These are phyloP conservation scores for Sesamia inferens DNA, from an alignment of 2,888 invertebrate genomes.

Conservation along the genomic window DNA sequence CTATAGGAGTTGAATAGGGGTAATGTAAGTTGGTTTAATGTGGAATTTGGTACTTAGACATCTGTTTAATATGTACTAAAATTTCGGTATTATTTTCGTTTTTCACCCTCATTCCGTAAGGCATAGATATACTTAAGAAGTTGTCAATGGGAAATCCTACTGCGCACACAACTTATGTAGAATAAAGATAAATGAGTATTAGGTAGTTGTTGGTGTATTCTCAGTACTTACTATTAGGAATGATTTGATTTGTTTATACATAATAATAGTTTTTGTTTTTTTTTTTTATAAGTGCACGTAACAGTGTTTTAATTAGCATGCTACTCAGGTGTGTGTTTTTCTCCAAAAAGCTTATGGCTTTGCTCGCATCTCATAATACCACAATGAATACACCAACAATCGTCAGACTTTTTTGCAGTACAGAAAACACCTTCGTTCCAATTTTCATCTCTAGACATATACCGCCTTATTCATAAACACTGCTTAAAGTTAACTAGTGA, in stretches of 20 bases:
- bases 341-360: conserved; percentile 31
- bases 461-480: no score
- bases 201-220: conserved; percentile 63
- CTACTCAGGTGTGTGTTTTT: conserved; percentile 2
- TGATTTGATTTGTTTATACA: conserved; percentile 14
- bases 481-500: no score
- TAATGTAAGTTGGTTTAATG: background rate
- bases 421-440: background rate
- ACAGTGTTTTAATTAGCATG: conserved; percentile 48
- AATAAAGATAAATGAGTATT: background rate
- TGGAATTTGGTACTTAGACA: background rate
- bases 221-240: conserved; percentile 10
- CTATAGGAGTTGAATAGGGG: background rate
- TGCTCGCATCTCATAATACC: conserved; percentile 19
- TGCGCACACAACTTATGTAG: background rate
- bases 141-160: background rate
- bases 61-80: no score
- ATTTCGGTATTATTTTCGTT: no score
- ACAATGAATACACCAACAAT: conserved; percentile 61
- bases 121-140: background rate
- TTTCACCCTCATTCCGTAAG: no score
- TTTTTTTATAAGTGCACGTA: conserved; percentile 46
- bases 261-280: background rate
- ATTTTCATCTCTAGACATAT: background rate
- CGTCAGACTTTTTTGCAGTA: background rate